Evolutionary conservation across 2,113 vertebrate genomes (phyloP).

Genomic region (Hypanus sabinus): DNA sequence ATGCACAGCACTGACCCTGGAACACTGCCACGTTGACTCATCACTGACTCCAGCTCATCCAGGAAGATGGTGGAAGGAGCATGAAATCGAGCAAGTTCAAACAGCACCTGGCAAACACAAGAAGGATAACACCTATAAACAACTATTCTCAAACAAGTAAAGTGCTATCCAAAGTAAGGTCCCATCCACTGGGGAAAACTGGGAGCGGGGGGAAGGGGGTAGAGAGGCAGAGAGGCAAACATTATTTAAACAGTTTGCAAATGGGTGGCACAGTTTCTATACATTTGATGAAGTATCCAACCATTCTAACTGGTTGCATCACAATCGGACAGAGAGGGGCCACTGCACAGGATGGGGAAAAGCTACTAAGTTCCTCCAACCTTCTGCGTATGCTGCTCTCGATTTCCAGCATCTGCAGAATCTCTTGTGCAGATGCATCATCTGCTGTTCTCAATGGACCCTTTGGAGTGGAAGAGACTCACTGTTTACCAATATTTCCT

Average conservation of each 20-base stretch:
- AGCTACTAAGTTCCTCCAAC: too few species aligned
- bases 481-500: neutral
- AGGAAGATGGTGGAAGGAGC: conserved; percentile 96
- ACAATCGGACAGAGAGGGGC: too few species aligned
- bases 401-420: too few species aligned
- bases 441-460: too few species aligned
- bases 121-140: neutral
- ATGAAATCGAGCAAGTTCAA: conserved; percentile 88
- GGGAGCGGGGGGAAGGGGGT: too few species aligned
- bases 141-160: neutral
- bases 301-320: too few species aligned
- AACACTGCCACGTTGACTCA: conserved; percentile 79
- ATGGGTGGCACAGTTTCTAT: neutral
- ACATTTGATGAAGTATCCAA: neutral
- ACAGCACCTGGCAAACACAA: conserved; percentile 67
- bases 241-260: neutral
- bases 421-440: neutral
- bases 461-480: too few species aligned
- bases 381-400: too few species aligned
- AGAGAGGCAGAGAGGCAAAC: neutral
- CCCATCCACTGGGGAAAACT: neutral
- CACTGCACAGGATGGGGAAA: too few species aligned
- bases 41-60: conserved; percentile 94
- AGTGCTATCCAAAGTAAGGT: neutral
- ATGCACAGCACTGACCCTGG: conserved; percentile 59